A percentile compares a stretch with the other conserved stretches of the same genome.
phyloP scores from a whole-genome alignment of 1,140 invertebrate species.

The Drosophila albomicans region DNA sequence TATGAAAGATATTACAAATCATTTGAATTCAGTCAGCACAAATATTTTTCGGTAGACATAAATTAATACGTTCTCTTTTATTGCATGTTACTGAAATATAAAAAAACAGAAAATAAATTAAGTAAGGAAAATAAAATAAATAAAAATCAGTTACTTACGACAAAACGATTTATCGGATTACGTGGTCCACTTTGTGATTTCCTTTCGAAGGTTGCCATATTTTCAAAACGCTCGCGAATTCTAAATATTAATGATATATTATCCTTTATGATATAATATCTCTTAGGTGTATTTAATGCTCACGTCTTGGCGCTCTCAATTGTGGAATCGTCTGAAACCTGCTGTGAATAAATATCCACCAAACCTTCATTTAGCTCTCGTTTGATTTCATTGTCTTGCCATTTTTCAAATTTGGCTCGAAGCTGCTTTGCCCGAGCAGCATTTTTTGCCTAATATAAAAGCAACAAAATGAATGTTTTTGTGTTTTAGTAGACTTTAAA shows the following conservation, averaged over 20 bases:
- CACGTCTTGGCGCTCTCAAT: constrained; percentile 90
- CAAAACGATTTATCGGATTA: constrained; percentile 93
- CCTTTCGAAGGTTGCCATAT: constrained; percentile 87
- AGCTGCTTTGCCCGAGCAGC: constrained; percentile 94
- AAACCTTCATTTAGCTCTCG: constrained; percentile 77
- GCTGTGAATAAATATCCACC: constrained; percentile 84
- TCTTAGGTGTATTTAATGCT: constrained; percentile 41
- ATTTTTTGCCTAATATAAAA: constrained; percentile 88
- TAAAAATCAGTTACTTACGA: constrained; percentile 88
- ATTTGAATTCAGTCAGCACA: neutral
- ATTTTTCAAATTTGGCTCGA: constrained; percentile 95
- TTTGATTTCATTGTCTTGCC: constrained; percentile 91
- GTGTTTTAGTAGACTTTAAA: too few species aligned
- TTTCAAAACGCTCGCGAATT: constrained; percentile 93
- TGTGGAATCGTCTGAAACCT: constrained; percentile 87
- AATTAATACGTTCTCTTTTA: neutral
- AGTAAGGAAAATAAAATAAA: neutral
- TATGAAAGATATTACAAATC: neutral
- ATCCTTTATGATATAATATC: neutral
- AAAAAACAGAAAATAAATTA: neutral
- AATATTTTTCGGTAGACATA: neutral
- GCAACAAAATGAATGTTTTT: neutral
- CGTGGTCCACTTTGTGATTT: constrained; percentile 85
- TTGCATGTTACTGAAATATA: constrained; percentile 33
- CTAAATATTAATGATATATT: constrained; percentile 84